A percentile compares a stretch with the other conserved stretches of the same genome.
Conservation (phyloP, 2,797 vertebrate genomes). For the Rhincodon typus region DNA sequence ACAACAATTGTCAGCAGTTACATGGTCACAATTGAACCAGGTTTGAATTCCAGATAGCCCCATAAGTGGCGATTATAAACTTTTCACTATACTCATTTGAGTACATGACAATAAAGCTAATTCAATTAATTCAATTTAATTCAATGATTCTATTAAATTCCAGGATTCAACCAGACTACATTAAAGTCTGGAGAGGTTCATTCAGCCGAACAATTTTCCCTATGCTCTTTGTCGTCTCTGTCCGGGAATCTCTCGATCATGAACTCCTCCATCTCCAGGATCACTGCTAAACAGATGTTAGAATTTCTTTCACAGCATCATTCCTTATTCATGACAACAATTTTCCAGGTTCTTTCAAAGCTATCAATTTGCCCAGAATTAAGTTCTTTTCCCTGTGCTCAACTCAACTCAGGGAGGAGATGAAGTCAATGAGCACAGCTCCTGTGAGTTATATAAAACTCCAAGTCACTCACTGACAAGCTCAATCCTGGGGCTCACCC, state of each 20-base stretch:
- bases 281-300: not conserved
- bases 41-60: too few relatives aligned
- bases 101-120: too few relatives aligned
- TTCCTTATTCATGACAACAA: not conserved
- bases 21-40: too few relatives aligned
- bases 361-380: not conserved
- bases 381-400: not conserved
- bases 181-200: not conserved
- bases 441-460: not conserved
- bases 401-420: not conserved
- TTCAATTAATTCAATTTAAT: not conserved
- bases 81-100: too few relatives aligned
- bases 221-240: not conserved
- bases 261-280: not conserved
- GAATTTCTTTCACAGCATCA: not conserved
- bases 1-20: too few relatives aligned
- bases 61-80: too few relatives aligned
- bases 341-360: not conserved
- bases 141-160: not conserved
- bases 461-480: not conserved
- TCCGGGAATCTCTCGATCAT: not conserved
- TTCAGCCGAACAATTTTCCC: not conserved
- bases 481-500: too few relatives aligned
- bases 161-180: not conserved
- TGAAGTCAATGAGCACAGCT: not conserved